Base-by-base conservation (phyloP, 2,797 vertebrate species). In the Smutsia temminckii region DNA sequence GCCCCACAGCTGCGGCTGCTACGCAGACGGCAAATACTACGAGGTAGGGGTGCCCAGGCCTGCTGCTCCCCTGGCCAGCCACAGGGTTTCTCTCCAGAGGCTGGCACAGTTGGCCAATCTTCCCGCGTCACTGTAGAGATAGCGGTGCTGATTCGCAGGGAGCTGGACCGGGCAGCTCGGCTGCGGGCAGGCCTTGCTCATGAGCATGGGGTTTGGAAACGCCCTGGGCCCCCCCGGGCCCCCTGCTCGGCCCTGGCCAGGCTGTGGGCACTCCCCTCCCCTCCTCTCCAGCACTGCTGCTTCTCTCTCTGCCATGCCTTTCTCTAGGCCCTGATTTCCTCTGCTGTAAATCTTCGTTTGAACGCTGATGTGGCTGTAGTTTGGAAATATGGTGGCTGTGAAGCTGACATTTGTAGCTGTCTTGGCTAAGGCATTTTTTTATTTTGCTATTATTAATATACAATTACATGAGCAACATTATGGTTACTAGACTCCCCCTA, bases 1-100 rank as follows among this genome's bases (percentile, higher is more conserved):
- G 83, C 99, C 98, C 21, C 99, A 99, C 88, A 99, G 99, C 98
- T 99, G 99, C 0, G 99, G 99, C 98, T 99, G 99, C 98, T 99
- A 99, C 98, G 98, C 99, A 0, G 99, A 99, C 0, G 99, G 99
- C 96, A 99, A 99, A 97, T 99, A 99, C 98, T 99, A 99, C 0
- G 99, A 99, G 99, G 99, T 99, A 97, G 37, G 88, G 21, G 0
- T 0, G 0, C 14, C 64, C 46, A 29, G 34, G 29, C 51, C 1
- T 0, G 0, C 2, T 53, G 29, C 32, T 6, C 34, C 95, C 2
- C 25, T 5, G 7, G 85, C 51, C 40, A 3, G 17, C 18, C 37
- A 25, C 10, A 51, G 18, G 88, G 9, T 61, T 75, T 63, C 78
- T 55, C 42, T 21, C 51, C 8, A 71, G 64, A 20, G 55, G 21